phyloP scores from a whole-genome alignment of 1,140 invertebrate genomes.

The Brachionus koreanus region DNA sequence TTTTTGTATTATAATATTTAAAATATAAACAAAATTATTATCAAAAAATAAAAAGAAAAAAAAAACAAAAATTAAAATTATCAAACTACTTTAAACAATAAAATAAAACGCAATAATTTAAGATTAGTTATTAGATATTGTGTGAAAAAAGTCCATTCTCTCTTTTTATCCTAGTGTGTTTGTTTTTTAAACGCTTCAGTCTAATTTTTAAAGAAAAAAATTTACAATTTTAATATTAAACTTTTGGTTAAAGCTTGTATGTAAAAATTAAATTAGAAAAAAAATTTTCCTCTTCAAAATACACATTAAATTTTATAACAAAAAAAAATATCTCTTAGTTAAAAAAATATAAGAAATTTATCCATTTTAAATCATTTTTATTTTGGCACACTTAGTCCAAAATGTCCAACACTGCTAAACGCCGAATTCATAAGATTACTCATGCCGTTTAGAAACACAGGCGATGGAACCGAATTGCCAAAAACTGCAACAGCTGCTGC shows the following conservation, averaged over 20 bases:
- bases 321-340: conserved; percentile 5
- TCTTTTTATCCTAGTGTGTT: neutral
- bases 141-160: neutral
- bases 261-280: conserved; percentile 23
- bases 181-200: neutral
- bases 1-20: conserved; percentile 25
- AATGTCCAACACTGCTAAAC: conserved; percentile 31
- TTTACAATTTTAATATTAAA: neutral
- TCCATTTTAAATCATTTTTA: neutral
- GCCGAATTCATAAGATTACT: conserved; percentile 44
- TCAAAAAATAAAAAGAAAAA: conserved; percentile 23
- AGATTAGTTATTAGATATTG: neutral
- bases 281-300: neutral
- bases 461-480: conserved; percentile 38
- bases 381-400: conserved; percentile 39
- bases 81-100: conserved; percentile 25
- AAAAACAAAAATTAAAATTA: neutral
- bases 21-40: conserved; percentile 36
- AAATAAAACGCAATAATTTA: conserved; percentile 38
- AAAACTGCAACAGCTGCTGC: conserved; percentile 38
- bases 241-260: neutral
- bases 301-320: neutral
- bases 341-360: conserved; percentile 39
- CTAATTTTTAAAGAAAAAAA: neutral
- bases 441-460: conserved; percentile 44